Percentiles rank a stretch among this genome's conserved stretches.
Evolutionary conservation across 1,140 invertebrate species (phyloP).

Genomic region (Pollicipes pollicipes): DNA sequence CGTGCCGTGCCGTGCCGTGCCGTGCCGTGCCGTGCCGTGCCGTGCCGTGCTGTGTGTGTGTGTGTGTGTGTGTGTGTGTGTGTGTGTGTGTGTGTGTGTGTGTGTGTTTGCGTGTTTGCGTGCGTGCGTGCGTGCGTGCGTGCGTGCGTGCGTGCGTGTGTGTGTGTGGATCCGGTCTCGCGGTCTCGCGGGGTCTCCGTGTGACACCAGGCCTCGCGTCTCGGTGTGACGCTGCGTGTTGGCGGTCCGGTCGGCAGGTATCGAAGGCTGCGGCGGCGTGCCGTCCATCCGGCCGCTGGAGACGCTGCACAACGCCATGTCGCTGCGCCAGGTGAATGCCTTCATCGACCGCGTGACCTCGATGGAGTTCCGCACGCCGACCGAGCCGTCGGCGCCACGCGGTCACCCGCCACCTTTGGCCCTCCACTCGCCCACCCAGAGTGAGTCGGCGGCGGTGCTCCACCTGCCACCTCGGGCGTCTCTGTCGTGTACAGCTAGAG

Average conservation of each 20-base stretch:
- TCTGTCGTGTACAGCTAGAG: not conserved
- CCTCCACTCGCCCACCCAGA: conserved; percentile 29
- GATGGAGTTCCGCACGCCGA: conserved; percentile 21
- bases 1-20: no score
- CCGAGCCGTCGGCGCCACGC: conserved; percentile 22
- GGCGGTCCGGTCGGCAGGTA: conserved; percentile 37
- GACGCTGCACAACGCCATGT: conserved; percentile 87
- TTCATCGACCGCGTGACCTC: conserved; percentile 70
- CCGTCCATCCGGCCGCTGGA: conserved; percentile 84
- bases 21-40: no score
- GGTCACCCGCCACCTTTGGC: conserved; percentile 23
- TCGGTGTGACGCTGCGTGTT: no score
- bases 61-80: no score
- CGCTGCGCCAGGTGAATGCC: conserved; percentile 65
- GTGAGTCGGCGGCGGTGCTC: conserved; percentile 25
- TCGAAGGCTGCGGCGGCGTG: conserved; percentile 70
- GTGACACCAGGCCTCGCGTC: no score
- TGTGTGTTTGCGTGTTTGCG: no score
- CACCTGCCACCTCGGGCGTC: conserved; percentile 10
- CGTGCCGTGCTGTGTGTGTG: no score
- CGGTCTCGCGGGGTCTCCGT: no score
- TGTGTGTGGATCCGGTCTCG: no score
- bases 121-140: no score
- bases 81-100: no score
- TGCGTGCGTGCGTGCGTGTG: no score